phyloP scores from a whole-genome alignment of 2,797 vertebrate genomes.

The Enoplosus armatus region DNA sequence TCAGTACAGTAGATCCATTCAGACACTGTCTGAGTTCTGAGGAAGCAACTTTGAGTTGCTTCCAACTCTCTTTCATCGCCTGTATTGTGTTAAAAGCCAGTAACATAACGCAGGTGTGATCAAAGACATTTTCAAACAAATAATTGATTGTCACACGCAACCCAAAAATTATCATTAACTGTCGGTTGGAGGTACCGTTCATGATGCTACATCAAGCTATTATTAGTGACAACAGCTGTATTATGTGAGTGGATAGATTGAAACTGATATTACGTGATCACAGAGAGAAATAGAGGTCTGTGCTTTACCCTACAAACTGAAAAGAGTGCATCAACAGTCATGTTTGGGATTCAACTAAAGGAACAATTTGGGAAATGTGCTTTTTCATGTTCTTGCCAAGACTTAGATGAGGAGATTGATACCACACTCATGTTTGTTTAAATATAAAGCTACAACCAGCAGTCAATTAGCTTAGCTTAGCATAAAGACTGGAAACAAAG shows the following conservation, averaged over 20 bases:
- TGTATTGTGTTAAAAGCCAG: neutral
- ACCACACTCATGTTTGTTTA: no score
- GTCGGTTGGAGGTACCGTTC: neutral
- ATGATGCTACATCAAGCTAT: neutral
- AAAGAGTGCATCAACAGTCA: neutral
- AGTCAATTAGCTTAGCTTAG: no score
- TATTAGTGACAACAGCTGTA: neutral
- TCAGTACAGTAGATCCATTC: slow-evolving; percentile 30
- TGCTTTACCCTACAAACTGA: neutral
- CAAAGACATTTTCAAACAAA: neutral
- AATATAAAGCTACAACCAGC: no score
- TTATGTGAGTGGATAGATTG: neutral
- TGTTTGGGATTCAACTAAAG: neutral
- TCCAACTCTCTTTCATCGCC: slow-evolving; percentile 28
- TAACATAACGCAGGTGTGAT: slow-evolving; percentile 14
- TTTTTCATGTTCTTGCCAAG: no score
- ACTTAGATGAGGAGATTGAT: no score
- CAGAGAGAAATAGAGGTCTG: neutral
- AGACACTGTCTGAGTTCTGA: slow-evolving; percentile 6
- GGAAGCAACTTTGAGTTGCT: slow-evolving; percentile 2
- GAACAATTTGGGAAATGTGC: no score
- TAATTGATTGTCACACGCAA: neutral
- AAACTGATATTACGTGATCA: slow-evolving; percentile 4
- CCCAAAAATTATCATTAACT: slow-evolving; percentile 12
- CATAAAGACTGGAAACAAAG: no score